Evolutionary conservation across 2,797 vertebrate genomes (phyloP).

Genomic region (Corythornis leucogaster): DNA sequence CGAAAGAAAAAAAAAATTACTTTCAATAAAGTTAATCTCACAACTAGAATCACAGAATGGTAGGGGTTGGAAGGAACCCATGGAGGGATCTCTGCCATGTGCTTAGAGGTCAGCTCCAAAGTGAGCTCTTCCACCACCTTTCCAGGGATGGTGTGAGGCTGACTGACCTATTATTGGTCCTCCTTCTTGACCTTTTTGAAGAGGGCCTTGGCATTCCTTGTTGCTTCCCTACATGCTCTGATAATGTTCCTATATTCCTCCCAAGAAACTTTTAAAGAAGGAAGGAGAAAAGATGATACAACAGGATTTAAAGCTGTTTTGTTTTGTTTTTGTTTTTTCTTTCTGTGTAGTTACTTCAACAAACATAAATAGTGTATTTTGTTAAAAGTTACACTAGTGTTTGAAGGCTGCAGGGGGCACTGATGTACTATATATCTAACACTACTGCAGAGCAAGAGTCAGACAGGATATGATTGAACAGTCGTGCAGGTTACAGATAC

Average conservation of each 20-base stretch:
- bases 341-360: neutral
- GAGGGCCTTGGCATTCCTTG: too few species aligned
- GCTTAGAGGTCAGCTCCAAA: too few species aligned
- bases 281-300: neutral
- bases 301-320: neutral
- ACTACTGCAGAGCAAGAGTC: neutral
- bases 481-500: slow-evolving; percentile 69
- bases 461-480: slow-evolving; percentile 66
- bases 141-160: too few species aligned
- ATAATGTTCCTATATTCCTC: too few species aligned
- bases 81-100: too few species aligned
- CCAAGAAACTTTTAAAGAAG: neutral
- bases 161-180: too few species aligned
- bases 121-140: too few species aligned
- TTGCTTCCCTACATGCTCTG: too few species aligned
- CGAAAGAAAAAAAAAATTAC: neutral
- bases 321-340: neutral
- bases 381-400: neutral
- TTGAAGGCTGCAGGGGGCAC: slow-evolving; percentile 76
- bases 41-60: neutral
- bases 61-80: too few species aligned
- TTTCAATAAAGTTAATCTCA: neutral
- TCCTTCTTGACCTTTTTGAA: too few species aligned
- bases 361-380: neutral
- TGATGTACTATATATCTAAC: slow-evolving; percentile 51